Base-by-base conservation (phyloP, 2,888 invertebrate genomes). In the Dermolepida albohirtum region DNA sequence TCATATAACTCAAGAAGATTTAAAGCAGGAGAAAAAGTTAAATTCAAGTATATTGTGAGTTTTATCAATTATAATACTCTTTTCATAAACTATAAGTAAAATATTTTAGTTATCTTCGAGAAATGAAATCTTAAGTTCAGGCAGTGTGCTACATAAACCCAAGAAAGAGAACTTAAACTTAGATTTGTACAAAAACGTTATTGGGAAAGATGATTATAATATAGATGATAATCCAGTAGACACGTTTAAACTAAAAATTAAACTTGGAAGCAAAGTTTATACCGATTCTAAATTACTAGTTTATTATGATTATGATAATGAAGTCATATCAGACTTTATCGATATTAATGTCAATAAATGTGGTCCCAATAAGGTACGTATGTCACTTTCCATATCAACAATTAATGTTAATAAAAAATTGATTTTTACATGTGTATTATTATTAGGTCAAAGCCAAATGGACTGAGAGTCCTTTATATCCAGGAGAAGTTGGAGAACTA, bases 241-340 rank as follows among this genome's bases (percentile, higher is more conserved):
- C 64, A 84, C 85, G 0, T 84, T 81, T 69, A 86, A 86, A 70
- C 87, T 87, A 1, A 86, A 90, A 85, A 89, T 90, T 0, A 90
- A 90, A 90, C 79, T 91, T 0, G 91, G 90, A 90, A 88, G 89
- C n/a, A 75, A 88, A 43, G 79, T 85, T 16, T 82, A 84, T 10
- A 82, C 83, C 6, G 82, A 83, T 85, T 86, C 78, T 71, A 69
- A 71, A 57, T 1, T 49, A 4, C 11, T 52, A 10, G 34, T 52
- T 7, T 52, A 52, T 29, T 52, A 52, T 34, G 29, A 52, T 5
- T 27, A 52, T 12, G n/a, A 52, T 11, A 29, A 29, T 6, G 51
- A 52, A 52, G 29, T 57, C 8, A 22, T 43, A 44, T 52, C 51
- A 5, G 51, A 17, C 17, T 22, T 34, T 47, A 57, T 70, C 34